Conservation (phyloP, 1,140 invertebrate genomes). For the Parapsyche elsis region DNA sequence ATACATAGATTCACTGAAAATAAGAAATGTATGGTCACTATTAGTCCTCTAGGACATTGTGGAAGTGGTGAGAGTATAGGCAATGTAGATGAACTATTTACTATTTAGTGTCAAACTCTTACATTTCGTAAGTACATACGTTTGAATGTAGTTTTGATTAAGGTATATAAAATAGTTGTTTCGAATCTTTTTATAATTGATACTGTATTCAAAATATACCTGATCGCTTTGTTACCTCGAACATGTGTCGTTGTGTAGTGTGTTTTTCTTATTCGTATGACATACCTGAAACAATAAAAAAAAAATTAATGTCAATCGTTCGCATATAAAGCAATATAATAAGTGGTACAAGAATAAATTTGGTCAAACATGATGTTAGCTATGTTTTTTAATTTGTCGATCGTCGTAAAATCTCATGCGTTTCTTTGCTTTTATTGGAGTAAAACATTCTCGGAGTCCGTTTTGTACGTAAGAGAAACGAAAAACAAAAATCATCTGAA, state of each 20-base stretch:
- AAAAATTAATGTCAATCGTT: slow-evolving; percentile 28
- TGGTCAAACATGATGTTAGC: slow-evolving; percentile 15
- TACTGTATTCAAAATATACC: neutral
- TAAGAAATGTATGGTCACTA: too few relatives aligned
- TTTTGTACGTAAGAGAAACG: neutral
- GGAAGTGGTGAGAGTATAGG: too few relatives aligned
- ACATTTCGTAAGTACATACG: too few relatives aligned
- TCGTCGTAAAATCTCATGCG: slow-evolving; percentile 19
- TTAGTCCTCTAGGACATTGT: too few relatives aligned
- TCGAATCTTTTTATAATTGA: too few relatives aligned
- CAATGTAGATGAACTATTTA: too few relatives aligned
- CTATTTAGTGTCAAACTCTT: too few relatives aligned
- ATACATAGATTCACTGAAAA: too few relatives aligned
- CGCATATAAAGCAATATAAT: slow-evolving; percentile 11
- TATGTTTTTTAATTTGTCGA: slow-evolving; percentile 30
- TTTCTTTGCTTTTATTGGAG: neutral
- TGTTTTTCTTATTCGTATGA: slow-evolving; percentile 22
- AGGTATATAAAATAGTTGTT: too few relatives aligned
- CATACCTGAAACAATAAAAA: slow-evolving; percentile 46
- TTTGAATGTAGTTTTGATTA: too few relatives aligned
- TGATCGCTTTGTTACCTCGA: neutral
- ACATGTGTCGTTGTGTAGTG: neutral
- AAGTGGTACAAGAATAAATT: slow-evolving; percentile 23
- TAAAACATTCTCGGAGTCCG: slow-evolving; percentile 19
- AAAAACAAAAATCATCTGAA: neutral